Evolutionary conservation across 2,113 vertebrate genomes (phyloP), one percentile per base, ranked within the genome.

Genomic region (Petaurus breviceps): DNA sequence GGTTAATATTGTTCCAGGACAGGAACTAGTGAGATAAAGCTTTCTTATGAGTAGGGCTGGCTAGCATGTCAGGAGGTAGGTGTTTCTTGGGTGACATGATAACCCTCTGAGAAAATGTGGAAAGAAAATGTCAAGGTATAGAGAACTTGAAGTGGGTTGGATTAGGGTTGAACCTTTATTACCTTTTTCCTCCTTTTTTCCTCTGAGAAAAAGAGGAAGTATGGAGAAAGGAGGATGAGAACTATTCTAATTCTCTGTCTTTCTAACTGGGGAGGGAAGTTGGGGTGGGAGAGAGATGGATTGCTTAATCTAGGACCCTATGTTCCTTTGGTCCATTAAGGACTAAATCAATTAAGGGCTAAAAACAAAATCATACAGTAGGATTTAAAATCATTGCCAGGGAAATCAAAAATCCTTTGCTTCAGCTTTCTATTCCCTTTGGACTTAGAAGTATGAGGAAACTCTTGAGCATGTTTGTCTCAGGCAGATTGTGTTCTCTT

Each of bases 361-460:
- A 49, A 49, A 49, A 37, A 51, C 19, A 28, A 23, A 49, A 91
- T 43, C 46, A 3, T 2, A 37, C 51, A 3, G 26, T 25, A 19
- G 8, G 51, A 92, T 54, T 24, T 52, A 25, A 8, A 14, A 14
- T 51, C 93, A 43, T 84, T 43, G n/a, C 68, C 68, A 84, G 84
- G 91, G 61, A 50, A 3, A 46, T 49, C 22, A 84, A 84, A 84
- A 84, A 84, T 84, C 68, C 28, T 16, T 5, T 54, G 51, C 25
- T 92, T n/a, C 53, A 90, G 51, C 54, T 90, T 37, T 19, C 90
- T 92, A 8, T 51, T 28, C 91, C 55, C 51, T 96, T 93, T 92
- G 92, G 92, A 53, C n/a, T 96, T 94, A 89, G 68, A 84, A 92
- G 51, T 91, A 37, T 90, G 95, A 91, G 89, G 90, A 95, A 26